phyloP scores from a whole-genome alignment of 2,888 invertebrate genomes.

The Sphaerophoria rueppellii region DNA sequence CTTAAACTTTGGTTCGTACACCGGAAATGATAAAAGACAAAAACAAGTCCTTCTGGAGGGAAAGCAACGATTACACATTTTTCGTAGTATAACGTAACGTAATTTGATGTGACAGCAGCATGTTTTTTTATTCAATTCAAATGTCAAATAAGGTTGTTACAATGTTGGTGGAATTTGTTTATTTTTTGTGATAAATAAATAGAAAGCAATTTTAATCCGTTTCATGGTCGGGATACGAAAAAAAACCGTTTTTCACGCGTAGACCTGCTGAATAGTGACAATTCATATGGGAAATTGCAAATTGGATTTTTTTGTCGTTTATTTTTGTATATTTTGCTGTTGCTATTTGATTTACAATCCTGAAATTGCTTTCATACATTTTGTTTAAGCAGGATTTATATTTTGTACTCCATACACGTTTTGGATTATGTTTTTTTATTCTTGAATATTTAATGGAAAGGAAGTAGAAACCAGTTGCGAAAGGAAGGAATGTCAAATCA shows the following conservation, averaged over 20 bases:
- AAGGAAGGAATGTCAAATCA: neutral
- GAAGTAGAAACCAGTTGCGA: neutral
- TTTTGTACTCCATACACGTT: constrained; percentile 47
- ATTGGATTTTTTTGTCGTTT: constrained; percentile 10
- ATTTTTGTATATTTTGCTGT: neutral
- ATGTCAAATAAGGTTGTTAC: too few species aligned
- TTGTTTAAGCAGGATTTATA: neutral
- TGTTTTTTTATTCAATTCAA: too few species aligned
- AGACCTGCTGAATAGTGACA: neutral
- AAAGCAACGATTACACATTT: too few species aligned
- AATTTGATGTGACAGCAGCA: too few species aligned
- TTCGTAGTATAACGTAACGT: too few species aligned
- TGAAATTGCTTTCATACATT: constrained; percentile 39
- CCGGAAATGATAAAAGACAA: too few species aligned
- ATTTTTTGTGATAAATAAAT: constrained; percentile 9
- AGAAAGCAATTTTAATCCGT: neutral
- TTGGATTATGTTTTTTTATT: constrained; percentile 18
- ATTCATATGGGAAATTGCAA: neutral
- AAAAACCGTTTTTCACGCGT: neutral
- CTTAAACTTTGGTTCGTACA: too few species aligned
- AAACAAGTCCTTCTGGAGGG: too few species aligned
- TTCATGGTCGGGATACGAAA: neutral
- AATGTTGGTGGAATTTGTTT: neutral
- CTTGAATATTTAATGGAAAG: constrained; percentile 39
- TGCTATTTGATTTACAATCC: constrained; percentile 27